phyloP scores from a whole-genome alignment of 2,113 vertebrate species.

The Callorhinus ursinus region DNA sequence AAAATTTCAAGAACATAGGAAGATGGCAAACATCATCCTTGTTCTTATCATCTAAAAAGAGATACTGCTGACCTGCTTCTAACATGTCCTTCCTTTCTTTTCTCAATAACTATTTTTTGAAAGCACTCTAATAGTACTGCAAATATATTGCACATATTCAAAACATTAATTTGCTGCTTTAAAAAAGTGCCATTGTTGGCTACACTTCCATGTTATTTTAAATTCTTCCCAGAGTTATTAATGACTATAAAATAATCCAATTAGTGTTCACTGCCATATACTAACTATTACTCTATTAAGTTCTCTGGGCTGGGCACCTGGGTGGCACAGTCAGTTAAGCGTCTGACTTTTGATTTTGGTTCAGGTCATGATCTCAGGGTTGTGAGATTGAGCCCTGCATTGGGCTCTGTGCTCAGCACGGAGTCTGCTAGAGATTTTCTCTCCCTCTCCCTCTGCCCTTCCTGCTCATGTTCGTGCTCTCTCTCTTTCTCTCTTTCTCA shows the following conservation, averaged over 20 bases:
- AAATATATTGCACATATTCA: background rate
- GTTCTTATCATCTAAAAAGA: background rate
- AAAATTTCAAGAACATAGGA: constrained; percentile 43
- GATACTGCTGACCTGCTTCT: background rate
- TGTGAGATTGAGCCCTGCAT: background rate
- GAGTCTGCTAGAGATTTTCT: background rate
- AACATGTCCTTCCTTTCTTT: background rate
- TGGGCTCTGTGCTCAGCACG: background rate
- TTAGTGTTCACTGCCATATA: background rate
- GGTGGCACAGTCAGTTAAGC: background rate
- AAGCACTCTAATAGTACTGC: background rate
- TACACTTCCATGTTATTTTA: background rate
- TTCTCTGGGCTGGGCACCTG: background rate
- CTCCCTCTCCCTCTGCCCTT: background rate
- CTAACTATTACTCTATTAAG: background rate
- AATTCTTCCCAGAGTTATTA: background rate
- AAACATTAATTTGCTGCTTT: background rate
- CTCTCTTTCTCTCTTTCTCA: background rate
- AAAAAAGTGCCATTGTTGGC: background rate
- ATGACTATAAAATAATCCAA: background rate
- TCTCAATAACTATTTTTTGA: background rate
- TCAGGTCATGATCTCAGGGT: background rate
- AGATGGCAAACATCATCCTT: background rate
- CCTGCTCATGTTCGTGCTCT: background rate
- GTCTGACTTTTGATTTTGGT: background rate